These are phyloP conservation scores for Calosoma granatense DNA, from an alignment of 1,140 invertebrate species.

Conservation along the genomic window DNA sequence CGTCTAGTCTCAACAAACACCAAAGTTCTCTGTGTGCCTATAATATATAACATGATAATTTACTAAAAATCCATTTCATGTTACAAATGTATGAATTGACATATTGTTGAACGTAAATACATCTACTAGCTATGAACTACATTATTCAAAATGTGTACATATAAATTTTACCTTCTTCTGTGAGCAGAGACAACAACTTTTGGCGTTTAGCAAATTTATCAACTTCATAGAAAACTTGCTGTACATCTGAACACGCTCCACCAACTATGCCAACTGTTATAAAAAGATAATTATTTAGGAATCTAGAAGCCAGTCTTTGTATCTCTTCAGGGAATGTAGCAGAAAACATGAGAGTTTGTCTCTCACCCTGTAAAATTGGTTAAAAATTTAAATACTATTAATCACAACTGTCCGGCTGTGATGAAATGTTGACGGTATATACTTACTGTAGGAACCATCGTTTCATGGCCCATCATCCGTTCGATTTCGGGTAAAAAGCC, in stretches of 20 bases:
- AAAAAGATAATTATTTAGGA: conserved; percentile 73
- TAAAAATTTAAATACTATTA: background rate
- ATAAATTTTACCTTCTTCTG: conserved; percentile 40
- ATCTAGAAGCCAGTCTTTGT: conserved; percentile 63
- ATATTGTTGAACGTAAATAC: conserved; percentile 10
- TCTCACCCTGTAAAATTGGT: conserved; percentile 25
- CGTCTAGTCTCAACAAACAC: conserved; percentile 88
- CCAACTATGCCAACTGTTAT: conserved; percentile 79
- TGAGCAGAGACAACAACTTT: conserved; percentile 60
- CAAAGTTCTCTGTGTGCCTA: conserved; percentile 49
- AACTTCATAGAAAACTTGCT: conserved; percentile 72
- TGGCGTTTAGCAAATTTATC: conserved; percentile 60
- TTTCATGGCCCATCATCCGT: conserved; percentile 60
- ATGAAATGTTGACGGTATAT: conserved; percentile 24
- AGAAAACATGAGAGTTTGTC: conserved; percentile 49
- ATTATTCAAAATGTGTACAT: background rate
- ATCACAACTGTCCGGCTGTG: background rate
- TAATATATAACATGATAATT: no score
- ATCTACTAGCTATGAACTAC: background rate
- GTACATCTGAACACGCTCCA: conserved; percentile 81
- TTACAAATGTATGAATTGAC: conserved; percentile 13
- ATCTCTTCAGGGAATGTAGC: conserved; percentile 81
- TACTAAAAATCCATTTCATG: conserved; percentile 22
- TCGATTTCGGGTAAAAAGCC: conserved; percentile 73
- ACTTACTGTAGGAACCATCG: conserved; percentile 57